Evolutionary conservation across 2,113 vertebrate species (phyloP).

Genomic region (Athene noctua): DNA sequence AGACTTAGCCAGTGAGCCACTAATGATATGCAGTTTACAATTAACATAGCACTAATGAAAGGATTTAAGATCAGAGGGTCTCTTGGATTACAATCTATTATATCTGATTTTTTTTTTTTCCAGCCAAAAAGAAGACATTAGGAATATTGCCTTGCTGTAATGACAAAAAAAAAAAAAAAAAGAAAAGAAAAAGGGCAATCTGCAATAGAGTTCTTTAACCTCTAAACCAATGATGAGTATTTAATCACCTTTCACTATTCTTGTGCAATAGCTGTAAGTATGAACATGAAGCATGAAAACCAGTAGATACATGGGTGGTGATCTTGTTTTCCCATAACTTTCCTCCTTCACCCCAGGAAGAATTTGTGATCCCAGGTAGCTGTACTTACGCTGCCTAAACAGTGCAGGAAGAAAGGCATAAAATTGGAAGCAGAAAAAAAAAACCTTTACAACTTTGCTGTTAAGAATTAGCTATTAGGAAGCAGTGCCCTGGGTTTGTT

Average conservation of each 20-base stretch:
- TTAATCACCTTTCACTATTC: neutral
- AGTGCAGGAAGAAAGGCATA: neutral
- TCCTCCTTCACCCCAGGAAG: neutral
- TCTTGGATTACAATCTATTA: neutral
- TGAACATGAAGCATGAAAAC: neutral
- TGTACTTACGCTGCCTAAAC: neutral
- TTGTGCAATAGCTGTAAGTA: neutral
- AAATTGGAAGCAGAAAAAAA: neutral
- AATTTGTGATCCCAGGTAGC: neutral
- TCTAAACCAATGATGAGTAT: neutral
- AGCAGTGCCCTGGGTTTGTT: neutral
- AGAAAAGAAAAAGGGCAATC: neutral
- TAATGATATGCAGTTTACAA: neutral
- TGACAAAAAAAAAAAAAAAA: neutral
- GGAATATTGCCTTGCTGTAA: neutral
- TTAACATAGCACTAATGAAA: neutral
- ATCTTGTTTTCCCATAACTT: fast-evolving
- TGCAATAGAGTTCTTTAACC: neutral
- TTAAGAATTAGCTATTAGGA: neutral
- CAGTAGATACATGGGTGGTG: neutral
- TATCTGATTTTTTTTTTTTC: neutral
- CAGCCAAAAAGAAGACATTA: neutral
- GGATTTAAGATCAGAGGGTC: neutral
- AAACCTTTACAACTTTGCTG: neutral
- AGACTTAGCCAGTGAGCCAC: neutral